A percentile compares a stretch with the other conserved stretches of the same genome.
phyloP scores from a whole-genome alignment of 2,888 invertebrate species.

The Ennomos fuscantarius region DNA sequence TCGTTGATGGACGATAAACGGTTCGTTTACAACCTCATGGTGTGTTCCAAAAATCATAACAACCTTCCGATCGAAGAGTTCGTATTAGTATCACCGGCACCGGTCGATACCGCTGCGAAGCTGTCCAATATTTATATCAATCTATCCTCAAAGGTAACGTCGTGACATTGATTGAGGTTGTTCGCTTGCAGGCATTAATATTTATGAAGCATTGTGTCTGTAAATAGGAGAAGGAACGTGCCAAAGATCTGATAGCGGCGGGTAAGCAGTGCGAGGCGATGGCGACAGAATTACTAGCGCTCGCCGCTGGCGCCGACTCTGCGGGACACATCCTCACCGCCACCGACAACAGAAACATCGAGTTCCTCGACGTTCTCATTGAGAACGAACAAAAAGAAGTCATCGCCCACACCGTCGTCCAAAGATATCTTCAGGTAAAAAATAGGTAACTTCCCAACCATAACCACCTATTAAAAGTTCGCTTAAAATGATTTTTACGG shows the following conservation, averaged over 20 bases:
- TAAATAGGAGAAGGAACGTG: slow-evolving; percentile 96
- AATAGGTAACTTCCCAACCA: slow-evolving; percentile 81
- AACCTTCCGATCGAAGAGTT: slow-evolving; percentile 99
- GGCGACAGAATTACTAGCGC: slow-evolving; percentile 97
- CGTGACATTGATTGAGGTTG: slow-evolving; percentile 19
- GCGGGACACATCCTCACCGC: slow-evolving; percentile 98
- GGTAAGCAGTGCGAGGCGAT: slow-evolving; percentile 98
- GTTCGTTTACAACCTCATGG: slow-evolving; percentile 99
- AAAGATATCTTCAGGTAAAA: slow-evolving; percentile 96
- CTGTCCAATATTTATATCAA: slow-evolving; percentile 95
- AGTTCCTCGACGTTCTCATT: slow-evolving; percentile 98
- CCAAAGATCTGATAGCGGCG: slow-evolving; percentile 97
- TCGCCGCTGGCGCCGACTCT: slow-evolving; percentile 97
- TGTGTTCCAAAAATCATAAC: slow-evolving; percentile 97
- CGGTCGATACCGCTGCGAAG: slow-evolving; percentile 99
- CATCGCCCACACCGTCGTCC: slow-evolving; percentile 98
- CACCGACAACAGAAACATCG: slow-evolving; percentile 96
- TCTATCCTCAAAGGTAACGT: slow-evolving; percentile 91
- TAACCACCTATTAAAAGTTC: slow-evolving; percentile 30
- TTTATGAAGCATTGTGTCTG: slow-evolving; percentile 45
- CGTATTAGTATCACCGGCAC: slow-evolving; percentile 99
- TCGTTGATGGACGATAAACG: slow-evolving; percentile 98
- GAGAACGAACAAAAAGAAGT: slow-evolving; percentile 99
- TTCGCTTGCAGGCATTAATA: slow-evolving; percentile 36
- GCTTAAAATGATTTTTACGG: slow-evolving; percentile 33